A percentile compares a stretch with the other conserved stretches of the same genome.
Conservation (phyloP, 2,113 vertebrate species). For the Bambusicola thoracicus region DNA sequence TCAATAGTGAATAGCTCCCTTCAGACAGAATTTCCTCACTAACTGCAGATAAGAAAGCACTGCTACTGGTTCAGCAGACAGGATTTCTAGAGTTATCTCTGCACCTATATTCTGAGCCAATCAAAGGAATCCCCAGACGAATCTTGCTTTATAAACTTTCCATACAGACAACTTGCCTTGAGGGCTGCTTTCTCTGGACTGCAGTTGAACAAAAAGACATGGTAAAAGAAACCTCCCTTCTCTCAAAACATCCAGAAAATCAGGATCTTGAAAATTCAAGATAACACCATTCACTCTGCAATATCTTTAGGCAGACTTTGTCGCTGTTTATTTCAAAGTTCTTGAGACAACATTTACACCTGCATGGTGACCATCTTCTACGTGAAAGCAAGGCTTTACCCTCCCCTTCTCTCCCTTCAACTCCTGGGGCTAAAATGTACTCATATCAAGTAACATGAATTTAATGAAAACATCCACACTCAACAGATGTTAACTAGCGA, state of each 20-base stretch:
- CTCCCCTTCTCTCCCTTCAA: fast-evolving
- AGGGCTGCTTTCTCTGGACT: constrained; percentile 40
- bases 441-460: background rate
- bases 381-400: background rate
- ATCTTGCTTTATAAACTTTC: background rate
- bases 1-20: constrained; percentile 1
- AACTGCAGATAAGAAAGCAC: constrained; percentile 4
- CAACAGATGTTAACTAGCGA: background rate
- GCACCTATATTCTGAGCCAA: background rate
- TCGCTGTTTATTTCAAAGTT: background rate
- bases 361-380: background rate
- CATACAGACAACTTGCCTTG: background rate
- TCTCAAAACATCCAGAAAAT: background rate
- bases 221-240: background rate
- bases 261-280: background rate
- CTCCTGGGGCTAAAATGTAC: background rate
- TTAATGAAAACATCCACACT: background rate
- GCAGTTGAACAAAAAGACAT: constrained; percentile 8
- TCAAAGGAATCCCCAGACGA: constrained; percentile 14
- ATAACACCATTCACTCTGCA: background rate
- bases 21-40: constrained; percentile 2
- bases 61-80: background rate
- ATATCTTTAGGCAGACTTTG: background rate
- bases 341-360: background rate
- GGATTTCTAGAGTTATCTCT: constrained; percentile 46